Evolutionary conservation across 2,113 vertebrate species (phyloP).

Genomic region (Oryzias curvinotus): DNA sequence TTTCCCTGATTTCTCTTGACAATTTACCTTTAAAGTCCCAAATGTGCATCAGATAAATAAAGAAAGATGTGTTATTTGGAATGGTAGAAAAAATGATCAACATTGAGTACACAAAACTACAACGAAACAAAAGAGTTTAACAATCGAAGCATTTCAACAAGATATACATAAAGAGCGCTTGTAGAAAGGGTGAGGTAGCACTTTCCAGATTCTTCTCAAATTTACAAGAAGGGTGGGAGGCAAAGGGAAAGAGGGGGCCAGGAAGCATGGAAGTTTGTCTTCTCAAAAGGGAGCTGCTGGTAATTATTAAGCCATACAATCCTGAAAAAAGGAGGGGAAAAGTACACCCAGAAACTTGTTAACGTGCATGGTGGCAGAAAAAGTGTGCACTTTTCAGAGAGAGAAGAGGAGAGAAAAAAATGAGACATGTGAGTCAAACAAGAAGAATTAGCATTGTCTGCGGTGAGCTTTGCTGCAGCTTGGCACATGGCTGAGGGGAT

Average conservation of each 20-base stretch:
- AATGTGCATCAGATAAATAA: constrained; percentile 25
- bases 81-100: not conserved
- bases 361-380: constrained; percentile 17
- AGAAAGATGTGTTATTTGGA: constrained; percentile 14
- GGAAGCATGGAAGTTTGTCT: constrained; percentile 39
- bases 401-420: constrained; percentile 24
- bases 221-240: constrained; percentile 47
- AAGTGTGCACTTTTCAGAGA: constrained; percentile 16
- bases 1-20: constrained; percentile 27
- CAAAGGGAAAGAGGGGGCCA: constrained; percentile 11
- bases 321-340: constrained; percentile 32
- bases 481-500: constrained; percentile 16
- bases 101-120: too few relatives aligned
- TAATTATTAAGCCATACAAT: constrained; percentile 52
- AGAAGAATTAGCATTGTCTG: constrained; percentile 44
- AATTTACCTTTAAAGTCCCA: constrained; percentile 1
- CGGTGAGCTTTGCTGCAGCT: constrained; percentile 30
- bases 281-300: constrained; percentile 42
- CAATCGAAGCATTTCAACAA: constrained; percentile 43
- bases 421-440: constrained; percentile 42
- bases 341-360: constrained; percentile 42
- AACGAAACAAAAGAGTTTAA: constrained; percentile 3
- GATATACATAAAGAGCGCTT: constrained; percentile 43
- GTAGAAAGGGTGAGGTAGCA: constrained; percentile 67
- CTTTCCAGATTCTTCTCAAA: constrained; percentile 65